Base-by-base conservation (phyloP, 2,888 invertebrate species). In the Eudasyphora cyanicolor region DNA sequence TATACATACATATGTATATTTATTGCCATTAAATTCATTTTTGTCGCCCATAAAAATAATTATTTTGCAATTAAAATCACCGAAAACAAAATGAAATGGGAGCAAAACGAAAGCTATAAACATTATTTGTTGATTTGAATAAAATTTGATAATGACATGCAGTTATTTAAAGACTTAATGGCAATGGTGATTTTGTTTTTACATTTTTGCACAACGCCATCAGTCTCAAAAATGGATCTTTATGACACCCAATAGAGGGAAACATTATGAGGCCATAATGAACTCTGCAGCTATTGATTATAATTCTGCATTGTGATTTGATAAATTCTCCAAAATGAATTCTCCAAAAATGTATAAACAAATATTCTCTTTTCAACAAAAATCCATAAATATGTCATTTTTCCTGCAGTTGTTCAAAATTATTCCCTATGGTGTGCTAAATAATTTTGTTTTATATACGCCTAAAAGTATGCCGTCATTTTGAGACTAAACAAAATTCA, bases 11-110 rank as follows among this genome's bases (percentile, higher is more conserved):
- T 38, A 2, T 77, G 24, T 38, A 45, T 77, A n/a, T 35, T 64
- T 71, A 60, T 71, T 77, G 49, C 62, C 70, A 70, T 21, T 76
- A 19, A 49, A 21, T 38, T 73, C 42, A 19, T 29, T 21, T 62
- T 64, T 4, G 74, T 24, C 75, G n/a, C 19, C 14, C 8, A 67
- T 54, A 54, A 51, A 76, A 76, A 51, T 64, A 75, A 51, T 51
- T 51, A 49, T 51, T 51, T 64, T 64, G 51, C 49, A 64, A 75
- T 64, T 75, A 64, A 54, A 54, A 24, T 54, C 54, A 6, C 8
- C 12, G 60, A 27, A 51, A 75, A 24, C 27, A 45, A 21, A 19
- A 74, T 27, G n/a, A 38, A 71, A 19, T 2, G n/a, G 2, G 7
- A 35, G 35, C 21, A n/a, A 17, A 49, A 19, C 19, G 49, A 49